phyloP scores from a whole-genome alignment of 2,113 vertebrate genomes.

The Antechinus stuartii region DNA sequence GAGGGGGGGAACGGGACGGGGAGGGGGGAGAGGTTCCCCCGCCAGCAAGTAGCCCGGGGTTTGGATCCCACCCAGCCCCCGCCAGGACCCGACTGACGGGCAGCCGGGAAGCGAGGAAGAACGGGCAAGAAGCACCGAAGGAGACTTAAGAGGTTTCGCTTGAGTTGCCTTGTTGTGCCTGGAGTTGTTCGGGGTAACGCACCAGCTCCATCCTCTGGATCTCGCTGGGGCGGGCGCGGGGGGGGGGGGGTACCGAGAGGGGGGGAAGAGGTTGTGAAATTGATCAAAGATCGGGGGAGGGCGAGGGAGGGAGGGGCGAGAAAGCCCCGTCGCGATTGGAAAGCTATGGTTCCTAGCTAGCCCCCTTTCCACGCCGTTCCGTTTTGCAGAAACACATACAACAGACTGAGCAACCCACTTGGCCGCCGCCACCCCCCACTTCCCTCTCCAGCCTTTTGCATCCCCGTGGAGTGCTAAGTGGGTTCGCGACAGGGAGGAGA shows the following conservation, averaged over 20 bases:
- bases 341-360: conserved; percentile 16
- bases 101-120: conserved; percentile 53
- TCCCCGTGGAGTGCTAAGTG: conserved; percentile 70
- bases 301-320: conserved; percentile 51
- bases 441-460: conserved; percentile 66
- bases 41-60: conserved; percentile 52
- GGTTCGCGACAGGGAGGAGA: conserved; percentile 61
- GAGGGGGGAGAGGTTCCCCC: not conserved
- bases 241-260: conserved; percentile 16
- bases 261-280: conserved; percentile 15
- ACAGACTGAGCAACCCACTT: conserved; percentile 79
- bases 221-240: conserved; percentile 57
- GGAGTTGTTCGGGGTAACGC: conserved; percentile 76
- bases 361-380: conserved; percentile 5
- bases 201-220: conserved; percentile 60
- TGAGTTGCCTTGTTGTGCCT: conserved; percentile 77
- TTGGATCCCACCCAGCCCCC: conserved; percentile 64
- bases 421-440: conserved; percentile 54
- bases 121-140: conserved; percentile 67
- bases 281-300: conserved; percentile 42
- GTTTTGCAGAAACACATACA: conserved; percentile 68
- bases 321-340: conserved; percentile 40
- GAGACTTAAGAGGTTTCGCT: conserved; percentile 75
- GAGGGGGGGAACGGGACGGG: conserved; percentile 12
- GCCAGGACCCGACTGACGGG: conserved; percentile 66